Base-by-base conservation (phyloP, 2,113 vertebrate species). In the Coptodon rendalli region DNA sequence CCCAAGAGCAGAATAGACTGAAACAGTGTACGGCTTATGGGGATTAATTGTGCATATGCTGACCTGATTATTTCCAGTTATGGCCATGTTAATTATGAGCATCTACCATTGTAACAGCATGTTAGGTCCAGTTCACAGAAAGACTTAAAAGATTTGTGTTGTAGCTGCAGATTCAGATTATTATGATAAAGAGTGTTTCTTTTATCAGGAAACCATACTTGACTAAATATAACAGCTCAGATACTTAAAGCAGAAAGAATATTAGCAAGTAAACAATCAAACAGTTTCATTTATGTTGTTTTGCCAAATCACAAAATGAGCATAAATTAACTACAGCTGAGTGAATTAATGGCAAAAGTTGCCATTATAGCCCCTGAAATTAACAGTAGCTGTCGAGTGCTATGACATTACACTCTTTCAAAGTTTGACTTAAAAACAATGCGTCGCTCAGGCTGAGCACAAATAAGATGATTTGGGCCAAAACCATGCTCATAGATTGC, bases 351-450 rank as follows among this genome's bases (percentile, higher is more conserved):
- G 1, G 12, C 45, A 52, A 68, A 66, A n/a, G 22, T 61, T 85
- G n/a, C 9, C 43, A 84, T 66, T 66, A 2, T 1, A 45, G 45
- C 2, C 7, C 81, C 7, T 79, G 7, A 52, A 83, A 81, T 78
- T 12, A 84, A 29, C 45, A 36, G 80, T 43, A 38, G 29, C 27
- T 4, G n/a, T 85, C 22, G 4, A 45, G 31, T 36, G 11, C 53
- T 84, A 22, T 63, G 61, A 54, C 36, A 34, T 19, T 22, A 48
- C 12, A 61, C 38, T 61, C 38, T 40, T 80, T 80, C 12, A 2
- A 86, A 86, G 36, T 40, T 48, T 56, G 59, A 81, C 61, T 50
- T 83, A 38, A 38, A 78, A 68, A 63, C 4, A 36, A 36, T 5
- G 5, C 9, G 2, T 22, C 4, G 2, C 68, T 82, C 52, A 59